Evolutionary conservation across 2,113 vertebrate species (phyloP), one percentile per base, ranked within the genome.

Genomic region (Platysteira castanea): DNA sequence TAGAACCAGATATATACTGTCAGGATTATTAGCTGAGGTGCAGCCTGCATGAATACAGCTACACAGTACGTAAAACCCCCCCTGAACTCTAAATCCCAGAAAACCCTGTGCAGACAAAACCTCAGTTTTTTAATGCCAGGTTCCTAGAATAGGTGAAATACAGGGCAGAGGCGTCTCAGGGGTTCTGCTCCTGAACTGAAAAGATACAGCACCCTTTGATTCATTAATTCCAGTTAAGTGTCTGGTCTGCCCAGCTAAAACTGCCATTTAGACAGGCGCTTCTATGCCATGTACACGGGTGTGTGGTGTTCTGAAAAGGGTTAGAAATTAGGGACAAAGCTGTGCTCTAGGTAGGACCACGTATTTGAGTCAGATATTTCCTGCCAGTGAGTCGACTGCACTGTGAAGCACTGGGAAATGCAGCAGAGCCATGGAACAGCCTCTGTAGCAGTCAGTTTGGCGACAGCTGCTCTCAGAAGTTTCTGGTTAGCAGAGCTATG

Each of bases 251-350:
- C 44, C 80, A 30, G 47, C 15, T 5, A 33, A 59, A 90, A 39
- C 18, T 91, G 19, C n/a, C 57, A 41, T 20, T 86, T 30, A 69
- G n/a, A 49, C n/a, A 81, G 41, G 17, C 63, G 42, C 17, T 16
- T 61, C 26, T 77, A 17, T n/a, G 71, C 5, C 68, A 47, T 13
- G 44, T 8, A 33, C 0, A 0, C 0, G 5, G 47, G 18, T 0
- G 3, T 37, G 53, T 12, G 35, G 26, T 54, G 44, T 27, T 50
- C 52, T 71, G 52, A 37, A 57, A 63, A 84, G 16, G 14, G 14
- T 77, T 80, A 61, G 46, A 65, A 84, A 47, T 15, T 13, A n/a
- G 44, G 47, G 12, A 56, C 28, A 86, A 56, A 73, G 31, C 30
- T 93, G 30, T 2, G 3, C 7, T 69, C 12, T 16, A 28, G 41